Evolutionary conservation across 1,140 invertebrate genomes (phyloP).

Genomic region (Aphidius ervi): DNA sequence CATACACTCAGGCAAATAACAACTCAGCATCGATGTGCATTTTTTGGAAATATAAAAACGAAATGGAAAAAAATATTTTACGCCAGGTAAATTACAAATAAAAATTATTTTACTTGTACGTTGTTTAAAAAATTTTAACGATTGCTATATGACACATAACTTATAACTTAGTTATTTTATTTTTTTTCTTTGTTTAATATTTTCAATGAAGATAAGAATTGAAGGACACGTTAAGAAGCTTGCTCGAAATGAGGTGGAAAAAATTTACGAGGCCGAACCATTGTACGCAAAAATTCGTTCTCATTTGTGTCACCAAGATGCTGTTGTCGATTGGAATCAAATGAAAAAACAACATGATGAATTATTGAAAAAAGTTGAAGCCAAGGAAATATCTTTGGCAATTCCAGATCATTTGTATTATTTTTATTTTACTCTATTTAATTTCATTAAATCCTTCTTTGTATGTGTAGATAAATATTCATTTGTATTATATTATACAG

Average conservation of each 20-base stretch:
- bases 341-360: slow-evolving; percentile 44
- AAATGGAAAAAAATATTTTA: too few relatives aligned
- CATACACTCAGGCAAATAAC: too few relatives aligned
- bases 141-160: too few relatives aligned
- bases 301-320: slow-evolving; percentile 47
- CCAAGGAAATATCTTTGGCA: slow-evolving; percentile 29
- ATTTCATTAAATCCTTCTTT: background rate
- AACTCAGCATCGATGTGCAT: too few relatives aligned
- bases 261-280: slow-evolving; percentile 49
- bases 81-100: too few relatives aligned
- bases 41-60: too few relatives aligned
- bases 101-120: too few relatives aligned
- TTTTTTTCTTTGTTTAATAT: too few relatives aligned
- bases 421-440: slow-evolving; percentile 20
- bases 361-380: slow-evolving; percentile 32
- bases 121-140: too few relatives aligned
- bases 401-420: slow-evolving; percentile 51
- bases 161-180: too few relatives aligned
- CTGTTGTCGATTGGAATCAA: slow-evolving; percentile 46
- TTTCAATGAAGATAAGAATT: slow-evolving; percentile 50
- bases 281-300: slow-evolving; percentile 50
- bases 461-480: too few relatives aligned
- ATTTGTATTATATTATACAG: too few relatives aligned
- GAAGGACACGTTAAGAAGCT: slow-evolving; percentile 45
- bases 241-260: slow-evolving; percentile 32